Evolutionary conservation across 2,797 vertebrate species (phyloP).

Genomic region (Pseudochromis fuscus): DNA sequence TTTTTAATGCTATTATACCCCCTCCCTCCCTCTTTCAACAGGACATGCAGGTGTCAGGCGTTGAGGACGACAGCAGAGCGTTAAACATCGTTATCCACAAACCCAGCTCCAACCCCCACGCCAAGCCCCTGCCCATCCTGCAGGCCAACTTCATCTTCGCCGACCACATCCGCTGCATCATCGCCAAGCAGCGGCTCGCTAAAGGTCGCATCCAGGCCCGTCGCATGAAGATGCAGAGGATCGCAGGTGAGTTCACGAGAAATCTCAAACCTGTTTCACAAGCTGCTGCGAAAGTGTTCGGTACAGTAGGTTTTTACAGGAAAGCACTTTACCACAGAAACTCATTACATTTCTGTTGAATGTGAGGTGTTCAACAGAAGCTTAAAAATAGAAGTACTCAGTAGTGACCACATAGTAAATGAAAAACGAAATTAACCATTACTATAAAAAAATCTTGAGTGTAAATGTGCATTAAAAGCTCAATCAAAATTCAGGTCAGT

Average conservation of each 20-base stretch:
- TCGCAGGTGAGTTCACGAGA: slow-evolving; percentile 87
- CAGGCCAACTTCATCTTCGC: slow-evolving; percentile 98
- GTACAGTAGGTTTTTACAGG: slow-evolving; percentile 1
- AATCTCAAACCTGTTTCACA: slow-evolving; percentile 8
- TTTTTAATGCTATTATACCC: not conserved
- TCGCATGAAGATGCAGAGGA: slow-evolving; percentile 98
- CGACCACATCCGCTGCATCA: slow-evolving; percentile 98
- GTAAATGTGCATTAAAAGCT: not conserved
- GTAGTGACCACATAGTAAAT: not conserved
- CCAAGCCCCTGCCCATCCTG: slow-evolving; percentile 97
- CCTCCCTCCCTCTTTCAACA: slow-evolving; percentile 54
- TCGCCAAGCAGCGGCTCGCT: slow-evolving; percentile 96
- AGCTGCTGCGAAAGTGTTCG: not conserved
- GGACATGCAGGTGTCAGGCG: slow-evolving; percentile 99
- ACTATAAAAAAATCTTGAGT: too few relatives aligned
- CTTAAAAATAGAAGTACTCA: not conserved
- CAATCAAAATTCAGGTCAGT: not conserved
- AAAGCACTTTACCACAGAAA: too few relatives aligned
- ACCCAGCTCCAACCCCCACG: slow-evolving; percentile 96
- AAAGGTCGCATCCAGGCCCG: slow-evolving; percentile 98
- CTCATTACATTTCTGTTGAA: too few relatives aligned
- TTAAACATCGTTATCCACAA: slow-evolving; percentile 97
- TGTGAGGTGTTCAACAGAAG: too few relatives aligned
- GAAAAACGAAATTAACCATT: not conserved
- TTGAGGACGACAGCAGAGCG: slow-evolving; percentile 97